A percentile compares a stretch with the other conserved stretches of the same genome.
Evolutionary conservation across 2,888 invertebrate genomes (phyloP).

Genomic region (Ophioninae sp.): DNA sequence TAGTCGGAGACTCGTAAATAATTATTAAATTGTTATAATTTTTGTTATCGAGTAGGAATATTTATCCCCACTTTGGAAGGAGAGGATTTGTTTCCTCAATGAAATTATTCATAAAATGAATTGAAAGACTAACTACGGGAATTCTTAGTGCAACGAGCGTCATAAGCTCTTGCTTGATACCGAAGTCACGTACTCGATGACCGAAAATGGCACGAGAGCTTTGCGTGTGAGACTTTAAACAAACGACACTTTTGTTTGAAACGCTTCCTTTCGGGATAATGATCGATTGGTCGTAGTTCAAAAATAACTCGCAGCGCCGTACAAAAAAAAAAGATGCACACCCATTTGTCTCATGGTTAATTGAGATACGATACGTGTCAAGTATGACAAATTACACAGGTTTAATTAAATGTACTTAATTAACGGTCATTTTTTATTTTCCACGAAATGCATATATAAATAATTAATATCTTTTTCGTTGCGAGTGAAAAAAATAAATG

Average conservation of each 20-base stretch:
- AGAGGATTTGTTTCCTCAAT: not conserved
- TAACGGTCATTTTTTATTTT: not conserved
- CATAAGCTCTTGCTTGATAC: slow-evolving; percentile 57
- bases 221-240: slow-evolving; percentile 62
- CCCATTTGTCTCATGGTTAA: slow-evolving; percentile 3
- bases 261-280: slow-evolving; percentile 68
- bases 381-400: not conserved
- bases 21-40: not conserved
- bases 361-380: not conserved
- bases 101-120: slow-evolving; percentile 42
- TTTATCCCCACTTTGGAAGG: not conserved
- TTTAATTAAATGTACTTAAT: slow-evolving; percentile 17
- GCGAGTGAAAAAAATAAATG: too few species aligned
- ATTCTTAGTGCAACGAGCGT: slow-evolving; percentile 39
- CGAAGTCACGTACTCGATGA: slow-evolving; percentile 68
- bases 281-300: slow-evolving; percentile 61
- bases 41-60: not conserved
- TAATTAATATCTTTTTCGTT: too few species aligned
- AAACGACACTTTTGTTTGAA: slow-evolving; percentile 64
- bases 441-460: not conserved
- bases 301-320: slow-evolving; percentile 65
- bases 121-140: slow-evolving; percentile 19
- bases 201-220: slow-evolving; percentile 61
- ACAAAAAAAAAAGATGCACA: slow-evolving; percentile 8
- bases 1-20: not conserved